A percentile compares a stretch with the other conserved stretches of the same genome.
phyloP scores from a whole-genome alignment of 2,113 vertebrate species.

The Puma concolor region DNA sequence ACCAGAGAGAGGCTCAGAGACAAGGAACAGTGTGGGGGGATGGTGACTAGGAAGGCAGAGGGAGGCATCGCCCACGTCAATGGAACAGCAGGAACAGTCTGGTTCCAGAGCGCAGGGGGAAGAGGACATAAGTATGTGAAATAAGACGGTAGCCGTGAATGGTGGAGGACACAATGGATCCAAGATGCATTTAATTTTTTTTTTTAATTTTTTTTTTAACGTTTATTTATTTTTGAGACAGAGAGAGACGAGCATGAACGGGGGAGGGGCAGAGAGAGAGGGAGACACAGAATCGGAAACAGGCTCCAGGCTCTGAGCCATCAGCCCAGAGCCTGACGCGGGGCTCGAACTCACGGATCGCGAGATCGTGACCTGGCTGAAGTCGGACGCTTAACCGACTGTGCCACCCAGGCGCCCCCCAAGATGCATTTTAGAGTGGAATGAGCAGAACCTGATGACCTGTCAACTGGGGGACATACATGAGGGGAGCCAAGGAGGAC shows the following conservation, averaged over 20 bases:
- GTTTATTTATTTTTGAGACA: no score
- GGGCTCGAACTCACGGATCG: no score
- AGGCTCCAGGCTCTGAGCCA: no score
- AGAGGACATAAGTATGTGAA: not conserved
- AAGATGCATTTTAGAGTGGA: not conserved
- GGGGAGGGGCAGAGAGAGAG: no score
- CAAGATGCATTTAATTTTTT: not conserved
- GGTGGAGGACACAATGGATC: not conserved
- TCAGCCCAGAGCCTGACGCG: no score
- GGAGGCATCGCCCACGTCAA: not conserved
- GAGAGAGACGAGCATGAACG: no score
- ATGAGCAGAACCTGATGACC: not conserved
- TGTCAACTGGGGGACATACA: not conserved
- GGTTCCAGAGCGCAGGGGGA: not conserved
- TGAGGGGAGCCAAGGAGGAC: not conserved
- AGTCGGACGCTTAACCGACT: no score
- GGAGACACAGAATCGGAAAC: no score
- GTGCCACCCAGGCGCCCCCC: no score
- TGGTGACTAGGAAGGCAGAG: rapidly evolving
- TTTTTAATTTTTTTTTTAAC: no score
- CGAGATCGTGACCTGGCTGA: no score
- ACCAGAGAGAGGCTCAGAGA: not conserved
- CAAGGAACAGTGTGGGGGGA: no score
- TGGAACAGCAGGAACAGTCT: rapidly evolving
- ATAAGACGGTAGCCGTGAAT: not conserved